Evolutionary conservation across 2,113 vertebrate genomes (phyloP).

Genomic region (Tragelaphus strepsiceros): DNA sequence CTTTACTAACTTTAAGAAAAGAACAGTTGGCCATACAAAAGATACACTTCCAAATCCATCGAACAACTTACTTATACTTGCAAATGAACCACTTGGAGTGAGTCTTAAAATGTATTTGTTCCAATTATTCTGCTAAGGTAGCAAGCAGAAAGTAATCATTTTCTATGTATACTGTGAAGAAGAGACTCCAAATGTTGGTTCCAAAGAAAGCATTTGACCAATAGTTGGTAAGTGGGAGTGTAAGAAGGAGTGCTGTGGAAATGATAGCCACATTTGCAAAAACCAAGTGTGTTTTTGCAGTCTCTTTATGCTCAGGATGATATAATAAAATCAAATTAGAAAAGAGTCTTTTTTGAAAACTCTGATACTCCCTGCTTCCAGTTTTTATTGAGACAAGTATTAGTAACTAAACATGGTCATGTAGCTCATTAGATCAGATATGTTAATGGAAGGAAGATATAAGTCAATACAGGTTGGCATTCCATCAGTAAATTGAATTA

Average conservation of each 20-base stretch:
- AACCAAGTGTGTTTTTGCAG: constrained; percentile 18
- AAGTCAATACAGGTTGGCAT: not conserved
- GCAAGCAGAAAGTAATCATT: constrained; percentile 61
- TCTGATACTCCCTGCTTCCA: not conserved
- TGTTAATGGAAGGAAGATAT: not conserved
- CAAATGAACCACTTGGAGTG: constrained; percentile 52
- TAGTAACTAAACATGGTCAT: not conserved
- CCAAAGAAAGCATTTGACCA: constrained; percentile 68
- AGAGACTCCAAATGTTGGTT: constrained; percentile 71
- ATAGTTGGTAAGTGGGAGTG: constrained; percentile 41
- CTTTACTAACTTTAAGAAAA: constrained; percentile 66
- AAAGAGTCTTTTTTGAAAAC: not conserved
- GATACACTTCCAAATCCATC: constrained; percentile 66
- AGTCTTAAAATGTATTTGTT: constrained; percentile 72
- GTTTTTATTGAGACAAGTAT: not conserved
- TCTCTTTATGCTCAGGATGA: constrained; percentile 5
- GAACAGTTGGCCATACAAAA: constrained; percentile 69
- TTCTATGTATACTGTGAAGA: constrained; percentile 54
- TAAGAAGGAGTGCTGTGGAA: constrained; percentile 38
- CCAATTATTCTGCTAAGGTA: constrained; percentile 75
- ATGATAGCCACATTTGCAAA: constrained; percentile 64
- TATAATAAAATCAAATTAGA: constrained; percentile 49
- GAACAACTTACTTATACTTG: constrained; percentile 70
- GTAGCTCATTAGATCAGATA: not conserved
- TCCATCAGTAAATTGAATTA: not conserved